Conservation (phyloP, 2,113 vertebrate genomes). For the Egretta garzetta region DNA sequence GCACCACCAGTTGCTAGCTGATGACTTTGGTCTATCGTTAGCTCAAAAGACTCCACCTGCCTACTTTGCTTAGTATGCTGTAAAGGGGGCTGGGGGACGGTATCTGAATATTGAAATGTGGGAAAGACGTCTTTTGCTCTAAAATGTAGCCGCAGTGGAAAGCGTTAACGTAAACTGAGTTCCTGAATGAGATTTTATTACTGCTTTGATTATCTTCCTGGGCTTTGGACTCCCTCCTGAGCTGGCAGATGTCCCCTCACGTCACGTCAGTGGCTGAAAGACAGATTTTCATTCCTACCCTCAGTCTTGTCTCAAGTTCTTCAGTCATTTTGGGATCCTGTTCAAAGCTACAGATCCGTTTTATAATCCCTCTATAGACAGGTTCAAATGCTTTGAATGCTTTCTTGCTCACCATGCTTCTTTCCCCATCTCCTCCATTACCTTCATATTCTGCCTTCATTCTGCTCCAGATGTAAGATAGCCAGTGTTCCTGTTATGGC, state of each 20-base stretch:
- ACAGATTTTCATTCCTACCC: background rate
- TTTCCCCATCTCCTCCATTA: background rate
- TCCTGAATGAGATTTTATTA: slow-evolving; percentile 17
- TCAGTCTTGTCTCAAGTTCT: background rate
- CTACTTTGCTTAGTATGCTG: background rate
- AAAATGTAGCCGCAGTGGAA: background rate
- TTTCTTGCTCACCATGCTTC: background rate
- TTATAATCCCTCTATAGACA: background rate
- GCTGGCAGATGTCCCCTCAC: slow-evolving; percentile 11
- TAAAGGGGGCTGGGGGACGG: background rate
- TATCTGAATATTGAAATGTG: background rate
- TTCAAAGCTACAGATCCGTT: background rate
- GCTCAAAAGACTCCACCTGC: slow-evolving; percentile 20
- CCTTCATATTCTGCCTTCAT: background rate
- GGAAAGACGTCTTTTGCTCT: background rate
- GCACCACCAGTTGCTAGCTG: slow-evolving; percentile 25
- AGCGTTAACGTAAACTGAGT: background rate
- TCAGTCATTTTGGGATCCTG: background rate
- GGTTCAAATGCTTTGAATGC: background rate
- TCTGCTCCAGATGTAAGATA: fast-evolving
- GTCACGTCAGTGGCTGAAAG: background rate
- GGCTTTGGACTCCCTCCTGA: background rate
- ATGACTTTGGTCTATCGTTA: slow-evolving; percentile 37
- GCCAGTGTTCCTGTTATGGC: background rate
- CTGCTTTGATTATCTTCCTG: slow-evolving; percentile 12